phyloP scores from a whole-genome alignment of 2,888 invertebrate species.

The Polymixis lichenea region DNA sequence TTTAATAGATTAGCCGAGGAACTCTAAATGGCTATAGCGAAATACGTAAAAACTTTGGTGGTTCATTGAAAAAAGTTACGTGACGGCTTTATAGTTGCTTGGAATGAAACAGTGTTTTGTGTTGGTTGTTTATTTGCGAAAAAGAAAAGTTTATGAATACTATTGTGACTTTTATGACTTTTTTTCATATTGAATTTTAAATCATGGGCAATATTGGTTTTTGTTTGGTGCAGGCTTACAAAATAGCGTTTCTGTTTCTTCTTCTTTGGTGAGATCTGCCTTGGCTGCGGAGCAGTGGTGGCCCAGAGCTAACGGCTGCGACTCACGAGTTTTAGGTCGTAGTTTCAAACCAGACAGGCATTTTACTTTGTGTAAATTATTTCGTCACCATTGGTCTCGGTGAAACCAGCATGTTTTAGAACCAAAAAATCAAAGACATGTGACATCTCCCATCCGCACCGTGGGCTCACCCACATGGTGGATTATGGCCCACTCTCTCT shows the following conservation, averaged over 20 bases:
- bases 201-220: background rate
- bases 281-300: no score
- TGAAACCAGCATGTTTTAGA: no score
- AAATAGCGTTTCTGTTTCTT: no score
- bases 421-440: background rate
- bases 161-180: background rate
- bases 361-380: background rate
- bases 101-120: constrained; percentile 12
- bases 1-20: constrained; percentile 57
- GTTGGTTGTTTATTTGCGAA: constrained; percentile 27
- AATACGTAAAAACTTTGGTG: constrained; percentile 44
- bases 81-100: constrained; percentile 33
- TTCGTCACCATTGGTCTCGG: no score
- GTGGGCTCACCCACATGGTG: background rate
- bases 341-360: background rate
- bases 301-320: no score
- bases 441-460: background rate
- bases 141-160: constrained; percentile 9
- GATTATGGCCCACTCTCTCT: background rate
- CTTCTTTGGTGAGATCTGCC: no score
- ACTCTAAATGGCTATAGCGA: constrained; percentile 37
- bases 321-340: background rate
- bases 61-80: constrained; percentile 55
- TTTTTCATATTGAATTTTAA: background rate
- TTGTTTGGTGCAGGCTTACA: background rate